A percentile compares a stretch with the other conserved stretches of the same genome.
Evolutionary conservation across 2,113 vertebrate species (phyloP).

Genomic region (Perca fluviatilis): DNA sequence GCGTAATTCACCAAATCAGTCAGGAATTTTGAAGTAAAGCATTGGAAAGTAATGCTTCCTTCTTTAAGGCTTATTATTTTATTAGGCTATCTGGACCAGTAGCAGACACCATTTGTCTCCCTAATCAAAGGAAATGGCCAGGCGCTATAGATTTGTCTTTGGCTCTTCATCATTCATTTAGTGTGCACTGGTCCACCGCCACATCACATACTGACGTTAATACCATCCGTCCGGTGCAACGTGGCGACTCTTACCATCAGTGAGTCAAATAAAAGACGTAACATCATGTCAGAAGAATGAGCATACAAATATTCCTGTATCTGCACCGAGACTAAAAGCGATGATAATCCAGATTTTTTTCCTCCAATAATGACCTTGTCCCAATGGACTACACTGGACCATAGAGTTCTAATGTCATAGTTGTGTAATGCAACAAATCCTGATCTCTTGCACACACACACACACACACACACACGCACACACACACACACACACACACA

Average conservation of each 20-base stretch:
- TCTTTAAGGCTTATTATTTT: no score
- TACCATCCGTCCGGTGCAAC: not conserved
- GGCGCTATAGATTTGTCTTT: not conserved
- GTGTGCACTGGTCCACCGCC: not conserved
- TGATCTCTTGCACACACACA: constrained; percentile 62
- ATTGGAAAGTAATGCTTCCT: not conserved
- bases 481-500: constrained; percentile 22
- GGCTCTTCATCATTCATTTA: constrained; percentile 4
- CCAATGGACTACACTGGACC: not conserved
- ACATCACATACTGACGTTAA: not conserved
- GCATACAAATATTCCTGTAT: not conserved
- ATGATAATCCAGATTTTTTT: constrained; percentile 1
- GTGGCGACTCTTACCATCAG: not conserved
- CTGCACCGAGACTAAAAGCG: constrained; percentile 11
- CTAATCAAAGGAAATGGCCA: constrained; percentile 11
- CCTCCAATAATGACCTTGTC: not conserved
- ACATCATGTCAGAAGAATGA: not conserved
- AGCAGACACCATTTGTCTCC: constrained; percentile 2
- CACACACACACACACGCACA: constrained; percentile 83
- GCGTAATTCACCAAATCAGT: not conserved
- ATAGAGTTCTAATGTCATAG: constrained; percentile 32
- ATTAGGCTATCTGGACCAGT: not conserved
- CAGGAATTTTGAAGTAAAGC: not conserved
- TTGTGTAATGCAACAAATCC: constrained; percentile 42
- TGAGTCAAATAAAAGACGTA: not conserved